Evolutionary conservation across 2,797 vertebrate species (phyloP), one percentile per base, ranked within the genome.

Genomic region (Kryptopterus vitreolus): DNA sequence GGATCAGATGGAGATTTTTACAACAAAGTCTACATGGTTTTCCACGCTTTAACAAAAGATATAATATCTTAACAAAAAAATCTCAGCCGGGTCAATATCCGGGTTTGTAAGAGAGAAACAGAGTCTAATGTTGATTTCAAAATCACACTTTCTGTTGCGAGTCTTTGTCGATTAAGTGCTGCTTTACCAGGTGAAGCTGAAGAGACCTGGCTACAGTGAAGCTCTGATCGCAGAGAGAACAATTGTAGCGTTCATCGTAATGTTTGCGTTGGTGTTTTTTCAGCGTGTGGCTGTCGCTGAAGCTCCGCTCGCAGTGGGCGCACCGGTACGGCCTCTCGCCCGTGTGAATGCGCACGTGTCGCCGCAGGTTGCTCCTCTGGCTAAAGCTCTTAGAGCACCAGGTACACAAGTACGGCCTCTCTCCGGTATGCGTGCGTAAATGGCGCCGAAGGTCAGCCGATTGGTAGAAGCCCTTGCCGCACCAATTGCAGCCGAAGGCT

Each of bases 381-480:
- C 91, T 94, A 87, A 94, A 94, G 84, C 91, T 92, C 85, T 93
- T 93, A 85, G 91, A 90, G 87, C 93, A 94, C 87, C 91, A 92
- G 82, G 88, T 88, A 88, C 93, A 94, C 80, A 92, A 89, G 86
- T 94, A 93, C 6, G 93, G 93, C 18, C 92, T 77, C 85, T 94
- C 93, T 0, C 93, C 93, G 0, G 93, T 94, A 89, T 94, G 93
- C 0, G 92, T 94, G 22, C 93, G 91, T 76, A 93, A 87, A 85
- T 94, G 93, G 2, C 93, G 91, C 63, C 93, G 91, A 80, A 94
- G 89, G 83, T 94, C 93, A 0, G 93, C 92, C 0, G 92, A 92
- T 90, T 94, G 93, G 0, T 90, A 91, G 18, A 94, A 94, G 24
- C 91, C 91, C 52, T 93, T 94, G 79, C 93, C 93, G 79, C 93